These are phyloP conservation scores for Nysson spinosus DNA, from an alignment of 2,888 invertebrate genomes.

Conservation along the genomic window DNA sequence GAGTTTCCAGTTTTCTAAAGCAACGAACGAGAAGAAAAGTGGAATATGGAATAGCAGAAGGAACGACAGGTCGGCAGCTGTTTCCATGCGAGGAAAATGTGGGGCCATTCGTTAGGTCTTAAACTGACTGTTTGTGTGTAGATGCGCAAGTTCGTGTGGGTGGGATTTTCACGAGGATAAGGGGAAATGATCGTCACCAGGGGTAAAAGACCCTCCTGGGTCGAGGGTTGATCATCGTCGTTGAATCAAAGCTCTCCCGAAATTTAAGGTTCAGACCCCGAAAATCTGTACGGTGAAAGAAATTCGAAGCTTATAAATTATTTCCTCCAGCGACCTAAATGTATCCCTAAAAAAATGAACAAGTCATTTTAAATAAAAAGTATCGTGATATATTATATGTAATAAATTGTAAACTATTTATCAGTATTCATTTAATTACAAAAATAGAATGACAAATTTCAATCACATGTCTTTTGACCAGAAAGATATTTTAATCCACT, in stretches of 20 bases:
- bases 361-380: too few species aligned
- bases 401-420: too few species aligned
- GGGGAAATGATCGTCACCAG: conserved; percentile 30
- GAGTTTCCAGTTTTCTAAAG: background rate
- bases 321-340: too few species aligned
- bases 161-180: conserved; percentile 57
- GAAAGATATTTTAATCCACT: too few species aligned
- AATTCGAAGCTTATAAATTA: too few species aligned
- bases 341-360: too few species aligned
- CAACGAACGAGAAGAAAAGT: conserved; percentile 31
- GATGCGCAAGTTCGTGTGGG: conserved; percentile 42
- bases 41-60: conserved; percentile 37
- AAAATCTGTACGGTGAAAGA: conserved; percentile 3
- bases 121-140: conserved; percentile 3
- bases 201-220: conserved; percentile 34
- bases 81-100: conserved; percentile 37
- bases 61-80: conserved; percentile 57
- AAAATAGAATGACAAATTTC: too few species aligned
- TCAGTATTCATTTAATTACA: too few species aligned
- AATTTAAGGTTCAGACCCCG: conserved; percentile 10
- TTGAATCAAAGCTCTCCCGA: conserved; percentile 35
- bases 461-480: too few species aligned
- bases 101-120: conserved; percentile 3
- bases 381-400: too few species aligned
- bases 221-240: conserved; percentile 32